Conservation (phyloP, 1,140 invertebrate species). For the Bombus breviceps region DNA sequence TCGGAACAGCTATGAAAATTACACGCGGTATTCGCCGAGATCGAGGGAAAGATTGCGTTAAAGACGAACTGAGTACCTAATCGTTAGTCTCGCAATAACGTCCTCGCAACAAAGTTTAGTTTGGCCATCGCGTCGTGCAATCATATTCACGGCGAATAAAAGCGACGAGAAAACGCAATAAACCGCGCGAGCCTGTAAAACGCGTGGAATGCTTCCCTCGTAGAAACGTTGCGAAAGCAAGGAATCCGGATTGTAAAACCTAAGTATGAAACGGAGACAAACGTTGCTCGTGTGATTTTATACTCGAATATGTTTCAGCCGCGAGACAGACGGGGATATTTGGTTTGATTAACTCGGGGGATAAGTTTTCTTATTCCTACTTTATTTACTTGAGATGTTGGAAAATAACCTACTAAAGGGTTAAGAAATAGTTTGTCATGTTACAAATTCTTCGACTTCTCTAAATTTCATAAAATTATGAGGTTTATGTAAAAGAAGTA, state of each 20-base stretch:
- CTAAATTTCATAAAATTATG: too few relatives aligned
- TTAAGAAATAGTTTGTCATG: too few relatives aligned
- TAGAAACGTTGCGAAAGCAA: constrained; percentile 11
- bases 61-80: constrained; percentile 15
- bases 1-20: constrained; percentile 41
- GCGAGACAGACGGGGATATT: background rate
- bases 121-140: background rate
- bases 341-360: background rate
- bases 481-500: too few relatives aligned
- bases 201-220: background rate
- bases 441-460: too few relatives aligned
- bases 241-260: constrained; percentile 39
- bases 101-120: constrained; percentile 17
- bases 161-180: constrained; percentile 22
- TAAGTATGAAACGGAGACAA: background rate
- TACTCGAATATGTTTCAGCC: background rate
- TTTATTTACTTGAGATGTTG: too few relatives aligned
- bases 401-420: too few relatives aligned
- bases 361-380: too few relatives aligned
- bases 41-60: background rate
- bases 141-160: constrained; percentile 29
- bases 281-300: background rate
- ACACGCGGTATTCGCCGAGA: constrained; percentile 9
- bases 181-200: constrained; percentile 33
- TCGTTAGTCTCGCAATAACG: constrained; percentile 5